Conservation (phyloP, 2,113 vertebrate genomes). For the Apteryx mantelli region DNA sequence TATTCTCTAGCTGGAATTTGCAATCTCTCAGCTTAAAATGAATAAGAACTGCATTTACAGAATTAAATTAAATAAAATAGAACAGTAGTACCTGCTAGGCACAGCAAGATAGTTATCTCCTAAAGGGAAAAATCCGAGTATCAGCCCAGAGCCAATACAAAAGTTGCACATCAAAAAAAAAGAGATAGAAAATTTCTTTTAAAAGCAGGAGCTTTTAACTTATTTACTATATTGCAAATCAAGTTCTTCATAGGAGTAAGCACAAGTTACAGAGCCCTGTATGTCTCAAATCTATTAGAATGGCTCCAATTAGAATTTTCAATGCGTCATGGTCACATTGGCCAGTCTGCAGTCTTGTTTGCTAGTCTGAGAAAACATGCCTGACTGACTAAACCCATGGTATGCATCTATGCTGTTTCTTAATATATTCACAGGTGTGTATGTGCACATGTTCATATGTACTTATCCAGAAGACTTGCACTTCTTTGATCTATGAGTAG, state of each 20-base stretch:
- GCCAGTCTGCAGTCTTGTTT: not conserved
- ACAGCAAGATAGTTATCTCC: not conserved
- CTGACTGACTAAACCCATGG: rapidly evolving
- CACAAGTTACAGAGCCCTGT: not conserved
- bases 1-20: constrained; percentile 46
- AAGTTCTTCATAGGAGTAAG: not conserved
- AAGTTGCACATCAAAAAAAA: not conserved
- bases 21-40: constrained; percentile 48
- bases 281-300: not conserved
- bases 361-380: not conserved
- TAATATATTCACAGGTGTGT: rapidly evolving
- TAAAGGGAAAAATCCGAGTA: not conserved
- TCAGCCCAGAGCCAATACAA: not conserved
- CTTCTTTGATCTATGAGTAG: not conserved
- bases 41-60: constrained; percentile 40
- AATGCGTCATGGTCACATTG: not conserved
- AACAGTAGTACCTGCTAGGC: constrained; percentile 1
- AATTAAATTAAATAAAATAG: constrained; percentile 37
- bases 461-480: too few relatives aligned
- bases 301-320: not conserved
- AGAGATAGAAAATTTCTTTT: not conserved
- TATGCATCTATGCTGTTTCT: rapidly evolving
- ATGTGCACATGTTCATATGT: rapidly evolving
- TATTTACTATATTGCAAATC: constrained; percentile 9
- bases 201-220: not conserved